Base-by-base conservation (phyloP, 2,888 invertebrate species). In the Smittia aterrima region DNA sequence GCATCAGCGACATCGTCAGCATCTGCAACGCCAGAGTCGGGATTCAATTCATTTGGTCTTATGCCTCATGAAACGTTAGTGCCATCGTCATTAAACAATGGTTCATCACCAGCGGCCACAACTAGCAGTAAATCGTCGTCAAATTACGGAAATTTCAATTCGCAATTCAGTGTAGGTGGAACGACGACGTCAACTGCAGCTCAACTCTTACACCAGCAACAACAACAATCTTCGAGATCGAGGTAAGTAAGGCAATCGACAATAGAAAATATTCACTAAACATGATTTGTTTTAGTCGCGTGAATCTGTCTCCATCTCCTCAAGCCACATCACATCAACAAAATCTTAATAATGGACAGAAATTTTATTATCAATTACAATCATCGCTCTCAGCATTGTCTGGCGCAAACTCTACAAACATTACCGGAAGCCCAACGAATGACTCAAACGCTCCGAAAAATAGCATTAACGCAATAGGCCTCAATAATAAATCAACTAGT, bases 101-200 rank as follows among this genome's bases (percentile, higher is more conserved):
- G 79, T 78, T 53, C 78, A 76, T 32, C 78, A 77, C 24, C 80
- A 77, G 78, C 80, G 83, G 83, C 84, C 84, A 84, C 85, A 83
- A 84, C 83, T 84, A 82, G 80, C 85, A 82, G 83, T 85, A 79
- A 84, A 83, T 82, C 83, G 83, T 82, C 85, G 81, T 41, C 70
- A 62, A 73, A 73, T 66, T 73, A 73, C 62, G 73, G 41, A 27
- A 73, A 73, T 25, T 73, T 64, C 40, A 73, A 73, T 66, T 64
- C 73, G 11, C 64, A 64, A 41, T 66, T 27, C 22, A 66, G 64
- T 27, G 73, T 64, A 24, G 73, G 74, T 27, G 74, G 68, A 0
- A 74, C 58, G 66, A 76, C 75, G 58, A 78, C 79, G 1, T 78
- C 78, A n/a, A 80, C 81, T 70, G 27, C 75, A 20, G 68, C 75